A percentile compares a stretch with the other conserved stretches of the same genome.
Evolutionary conservation across 2,888 invertebrate genomes (phyloP).

Genomic region (Eristalis tenax): DNA sequence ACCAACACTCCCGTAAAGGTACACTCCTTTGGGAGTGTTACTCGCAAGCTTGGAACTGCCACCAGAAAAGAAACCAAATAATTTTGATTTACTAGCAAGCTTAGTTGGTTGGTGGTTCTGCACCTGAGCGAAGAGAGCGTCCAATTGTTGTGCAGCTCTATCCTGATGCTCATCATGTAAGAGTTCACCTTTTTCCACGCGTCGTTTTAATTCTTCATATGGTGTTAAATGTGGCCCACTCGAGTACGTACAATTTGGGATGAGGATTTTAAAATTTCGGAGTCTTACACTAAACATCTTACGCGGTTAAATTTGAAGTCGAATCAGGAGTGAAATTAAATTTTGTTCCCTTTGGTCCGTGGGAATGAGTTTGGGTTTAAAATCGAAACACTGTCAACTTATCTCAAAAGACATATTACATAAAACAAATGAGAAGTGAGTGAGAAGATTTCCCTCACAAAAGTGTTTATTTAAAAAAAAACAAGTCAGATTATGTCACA

Average conservation of each 20-base stretch:
- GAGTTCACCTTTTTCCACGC: conserved; percentile 84
- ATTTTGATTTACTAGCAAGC: conserved; percentile 73
- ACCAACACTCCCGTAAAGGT: conserved; percentile 94
- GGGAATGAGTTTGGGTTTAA: not conserved
- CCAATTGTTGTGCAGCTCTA: conserved; percentile 86
- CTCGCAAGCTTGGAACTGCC: conserved; percentile 73
- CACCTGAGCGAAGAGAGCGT: conserved; percentile 84
- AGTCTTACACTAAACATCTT: conserved; percentile 45
- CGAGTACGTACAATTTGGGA: conserved; percentile 13
- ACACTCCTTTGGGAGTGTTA: conserved; percentile 89
- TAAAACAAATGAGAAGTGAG: conserved; percentile 52
- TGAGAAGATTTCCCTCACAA: conserved; percentile 40
- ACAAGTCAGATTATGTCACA: conserved; percentile 42
- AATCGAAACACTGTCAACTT: conserved; percentile 49
- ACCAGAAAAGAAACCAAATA: conserved; percentile 52
- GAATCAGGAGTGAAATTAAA: not conserved
- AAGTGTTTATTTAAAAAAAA: conserved; percentile 18
- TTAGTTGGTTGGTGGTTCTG: conserved; percentile 74
- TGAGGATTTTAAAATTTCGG: conserved; percentile 28
- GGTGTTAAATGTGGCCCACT: conserved; percentile 77
- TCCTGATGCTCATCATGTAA: conserved; percentile 88
- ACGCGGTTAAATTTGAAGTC: not conserved
- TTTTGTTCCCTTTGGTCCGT: not conserved
- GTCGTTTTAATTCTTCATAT: conserved; percentile 83
- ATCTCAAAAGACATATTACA: conserved; percentile 67